Conservation (phyloP, 2,888 invertebrate genomes). For the Ferdinandea cuprea region DNA sequence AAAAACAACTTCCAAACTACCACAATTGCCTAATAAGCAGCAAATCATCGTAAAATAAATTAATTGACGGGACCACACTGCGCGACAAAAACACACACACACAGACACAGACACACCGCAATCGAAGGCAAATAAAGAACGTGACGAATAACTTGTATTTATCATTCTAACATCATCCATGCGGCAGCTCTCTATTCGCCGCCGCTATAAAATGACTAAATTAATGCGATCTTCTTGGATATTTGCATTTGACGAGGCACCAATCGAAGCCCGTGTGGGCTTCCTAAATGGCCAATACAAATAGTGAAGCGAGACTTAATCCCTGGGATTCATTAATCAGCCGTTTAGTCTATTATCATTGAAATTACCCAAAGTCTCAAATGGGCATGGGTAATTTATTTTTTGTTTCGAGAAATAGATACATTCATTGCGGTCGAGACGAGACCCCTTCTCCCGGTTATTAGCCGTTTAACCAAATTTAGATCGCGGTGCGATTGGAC, state of each 20-base stretch:
- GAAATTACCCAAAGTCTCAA: constrained; percentile 54
- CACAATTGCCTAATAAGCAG: constrained; percentile 54
- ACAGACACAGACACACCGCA: constrained; percentile 36
- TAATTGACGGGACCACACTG: constrained; percentile 65
- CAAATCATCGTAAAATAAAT: constrained; percentile 60
- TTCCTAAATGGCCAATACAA: constrained; percentile 45
- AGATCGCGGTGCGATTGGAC: constrained; percentile 60
- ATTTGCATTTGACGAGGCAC: constrained; percentile 56
- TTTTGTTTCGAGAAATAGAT: constrained; percentile 61
- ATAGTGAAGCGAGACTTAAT: constrained; percentile 29
- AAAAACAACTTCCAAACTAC: constrained; percentile 28
- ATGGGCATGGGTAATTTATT: constrained; percentile 61
- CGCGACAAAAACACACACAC: constrained; percentile 56
- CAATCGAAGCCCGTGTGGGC: constrained; percentile 58
- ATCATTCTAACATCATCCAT: constrained; percentile 22
- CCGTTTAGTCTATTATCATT: constrained; percentile 70
- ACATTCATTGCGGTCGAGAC: constrained; percentile 34
- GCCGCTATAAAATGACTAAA: constrained; percentile 68
- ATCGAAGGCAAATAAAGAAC: constrained; percentile 59
- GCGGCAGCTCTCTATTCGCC: constrained; percentile 29
- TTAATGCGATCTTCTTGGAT: constrained; percentile 69
- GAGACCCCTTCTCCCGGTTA: constrained; percentile 50
- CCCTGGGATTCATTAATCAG: constrained; percentile 71
- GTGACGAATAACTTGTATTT: constrained; percentile 71
- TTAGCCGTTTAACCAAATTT: constrained; percentile 69